phyloP scores from a whole-genome alignment of 2,888 invertebrate genomes.

The Aplocera efformata region DNA sequence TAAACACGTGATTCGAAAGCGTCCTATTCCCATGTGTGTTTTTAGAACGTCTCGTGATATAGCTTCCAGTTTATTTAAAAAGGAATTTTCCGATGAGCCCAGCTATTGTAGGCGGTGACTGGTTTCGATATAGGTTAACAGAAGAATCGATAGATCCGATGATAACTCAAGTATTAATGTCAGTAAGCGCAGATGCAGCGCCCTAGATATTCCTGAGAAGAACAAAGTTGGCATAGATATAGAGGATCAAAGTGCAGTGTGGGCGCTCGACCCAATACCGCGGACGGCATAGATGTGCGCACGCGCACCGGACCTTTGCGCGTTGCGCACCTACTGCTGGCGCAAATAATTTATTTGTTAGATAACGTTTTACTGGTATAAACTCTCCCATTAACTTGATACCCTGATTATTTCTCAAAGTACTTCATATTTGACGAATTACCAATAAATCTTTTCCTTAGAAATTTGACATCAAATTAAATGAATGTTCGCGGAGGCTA shows the following conservation, averaged over 20 bases:
- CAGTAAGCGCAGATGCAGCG: constrained; percentile 55
- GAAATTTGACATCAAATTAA: too few species aligned
- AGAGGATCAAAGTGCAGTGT: constrained; percentile 76
- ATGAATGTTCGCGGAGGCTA: too few species aligned
- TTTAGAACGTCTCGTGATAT: constrained; percentile 22
- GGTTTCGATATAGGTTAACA: constrained; percentile 24
- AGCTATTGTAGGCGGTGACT: background rate
- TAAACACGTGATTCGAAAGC: constrained; percentile 24
- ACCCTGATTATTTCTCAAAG: too few species aligned
- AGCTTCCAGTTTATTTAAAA: constrained; percentile 1
- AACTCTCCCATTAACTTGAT: too few species aligned
- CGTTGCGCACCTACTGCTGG: constrained; percentile 23
- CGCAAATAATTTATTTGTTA: constrained; percentile 50
- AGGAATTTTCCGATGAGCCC: background rate
- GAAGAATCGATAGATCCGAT: constrained; percentile 42
- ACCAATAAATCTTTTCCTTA: too few species aligned
- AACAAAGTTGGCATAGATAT: constrained; percentile 77
- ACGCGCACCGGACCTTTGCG: constrained; percentile 64
- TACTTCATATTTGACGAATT: too few species aligned
- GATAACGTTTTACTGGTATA: background rate
- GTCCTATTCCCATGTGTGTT: constrained; percentile 9
- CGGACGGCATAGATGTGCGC: constrained; percentile 56
- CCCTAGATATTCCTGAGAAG: constrained; percentile 70
- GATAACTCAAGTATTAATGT: constrained; percentile 49
- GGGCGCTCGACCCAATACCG: constrained; percentile 77